A percentile compares a stretch with the other conserved stretches of the same genome.
phyloP scores from a whole-genome alignment of 2,797 vertebrate genomes.

The Tragelaphus eurycerus region DNA sequence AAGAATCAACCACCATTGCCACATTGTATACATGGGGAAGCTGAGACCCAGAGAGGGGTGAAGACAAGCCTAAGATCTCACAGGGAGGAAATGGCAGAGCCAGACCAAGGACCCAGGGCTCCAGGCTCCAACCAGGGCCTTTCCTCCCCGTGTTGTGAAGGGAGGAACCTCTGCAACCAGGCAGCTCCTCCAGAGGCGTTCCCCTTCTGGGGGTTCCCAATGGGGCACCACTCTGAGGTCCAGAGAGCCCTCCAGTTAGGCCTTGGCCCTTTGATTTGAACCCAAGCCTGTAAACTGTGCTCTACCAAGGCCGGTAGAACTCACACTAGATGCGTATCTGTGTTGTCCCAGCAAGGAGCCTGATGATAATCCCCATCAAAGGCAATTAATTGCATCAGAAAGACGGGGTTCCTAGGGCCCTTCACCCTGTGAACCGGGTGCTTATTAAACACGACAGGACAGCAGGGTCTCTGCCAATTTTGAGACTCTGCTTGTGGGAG shows the following conservation, averaged over 20 bases:
- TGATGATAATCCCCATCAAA: constrained; percentile 9
- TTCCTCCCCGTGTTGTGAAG: not conserved
- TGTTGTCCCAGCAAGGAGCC: constrained; percentile 10
- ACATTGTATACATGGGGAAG: not conserved
- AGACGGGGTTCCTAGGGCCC: constrained; percentile 7
- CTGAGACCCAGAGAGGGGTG: not conserved
- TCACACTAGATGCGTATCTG: rapidly evolving
- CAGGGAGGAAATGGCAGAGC: not conserved
- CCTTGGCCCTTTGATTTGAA: not conserved
- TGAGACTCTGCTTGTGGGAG: not conserved
- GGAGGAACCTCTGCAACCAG: not conserved
- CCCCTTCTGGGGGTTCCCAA: not conserved
- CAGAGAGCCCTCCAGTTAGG: not conserved
- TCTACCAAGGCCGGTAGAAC: not conserved
- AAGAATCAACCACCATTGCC: no score
- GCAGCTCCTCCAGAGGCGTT: not conserved
- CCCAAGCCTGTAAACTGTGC: not conserved
- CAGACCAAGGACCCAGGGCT: not conserved
- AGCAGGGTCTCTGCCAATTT: constrained; percentile 20
- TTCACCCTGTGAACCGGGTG: constrained; percentile 18
- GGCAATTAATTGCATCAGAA: constrained; percentile 27
- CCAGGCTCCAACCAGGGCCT: not conserved
- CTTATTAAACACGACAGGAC: constrained; percentile 40
- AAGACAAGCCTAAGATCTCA: not conserved
- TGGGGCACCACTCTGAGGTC: not conserved